Percentiles rank a stretch among this genome's conserved stretches.
phyloP scores from a whole-genome alignment of 2,888 invertebrate genomes.

The Hemistola chrysoprasaria region DNA sequence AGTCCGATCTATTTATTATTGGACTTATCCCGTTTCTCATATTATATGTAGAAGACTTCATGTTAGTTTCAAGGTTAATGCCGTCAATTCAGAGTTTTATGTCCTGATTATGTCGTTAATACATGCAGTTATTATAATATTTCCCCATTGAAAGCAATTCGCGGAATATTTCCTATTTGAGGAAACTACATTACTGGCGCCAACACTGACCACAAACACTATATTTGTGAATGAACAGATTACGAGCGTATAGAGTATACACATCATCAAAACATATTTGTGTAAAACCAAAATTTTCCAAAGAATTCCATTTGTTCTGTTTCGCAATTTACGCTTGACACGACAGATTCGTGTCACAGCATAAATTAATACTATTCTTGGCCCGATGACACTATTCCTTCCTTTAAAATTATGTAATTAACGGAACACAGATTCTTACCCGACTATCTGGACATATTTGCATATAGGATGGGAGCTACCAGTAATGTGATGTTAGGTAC shows the following conservation, averaged over 20 bases:
- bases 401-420: conserved; percentile 40
- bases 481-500: conserved; percentile 6
- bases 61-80: too few relatives aligned
- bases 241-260: too few relatives aligned
- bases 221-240: background rate
- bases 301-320: conserved; percentile 18
- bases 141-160: too few relatives aligned
- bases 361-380: conserved; percentile 38
- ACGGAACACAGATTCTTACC: conserved; percentile 45
- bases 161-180: too few relatives aligned
- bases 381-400: conserved; percentile 42
- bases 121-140: too few relatives aligned
- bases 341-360: conserved; percentile 39
- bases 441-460: conserved; percentile 30
- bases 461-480: conserved; percentile 21
- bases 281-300: conserved; percentile 4
- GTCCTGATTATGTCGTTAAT: too few relatives aligned
- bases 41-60: too few relatives aligned
- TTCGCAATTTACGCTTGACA: conserved; percentile 19
- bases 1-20: too few relatives aligned
- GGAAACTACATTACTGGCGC: too few relatives aligned
- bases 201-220: too few relatives aligned
- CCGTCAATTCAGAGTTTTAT: too few relatives aligned
- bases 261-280: conserved; percentile 3
- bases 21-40: too few relatives aligned